phyloP scores from a whole-genome alignment of 2,888 invertebrate species.

The Melipona beecheii region DNA sequence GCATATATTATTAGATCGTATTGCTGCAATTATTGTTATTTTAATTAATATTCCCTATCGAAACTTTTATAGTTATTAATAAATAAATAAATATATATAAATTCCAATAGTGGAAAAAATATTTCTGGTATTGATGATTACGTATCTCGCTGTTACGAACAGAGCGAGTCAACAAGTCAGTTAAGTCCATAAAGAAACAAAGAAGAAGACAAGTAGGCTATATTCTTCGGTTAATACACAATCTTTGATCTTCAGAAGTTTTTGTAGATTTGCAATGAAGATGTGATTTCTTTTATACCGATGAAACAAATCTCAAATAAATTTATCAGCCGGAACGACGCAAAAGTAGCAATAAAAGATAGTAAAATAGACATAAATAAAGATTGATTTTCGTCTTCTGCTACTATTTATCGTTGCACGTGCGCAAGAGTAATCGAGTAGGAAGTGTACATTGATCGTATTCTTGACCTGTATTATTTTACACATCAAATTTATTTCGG shows the following conservation, averaged over 20 bases:
- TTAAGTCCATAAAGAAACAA: conserved; percentile 47
- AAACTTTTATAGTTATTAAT: not conserved
- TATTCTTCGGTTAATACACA: conserved; percentile 16
- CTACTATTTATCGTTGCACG: conserved; percentile 36
- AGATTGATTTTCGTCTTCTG: conserved; percentile 37
- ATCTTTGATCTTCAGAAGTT: not conserved
- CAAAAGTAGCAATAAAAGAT: not conserved
- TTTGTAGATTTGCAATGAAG: no score
- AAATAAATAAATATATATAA: not conserved
- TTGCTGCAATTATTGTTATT: not conserved
- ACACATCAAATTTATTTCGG: conserved; percentile 28
- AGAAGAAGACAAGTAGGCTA: conserved; percentile 10
- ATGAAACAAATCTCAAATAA: not conserved
- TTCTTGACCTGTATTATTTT: conserved; percentile 48
- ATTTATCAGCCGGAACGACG: not conserved
- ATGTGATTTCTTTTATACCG: not conserved
- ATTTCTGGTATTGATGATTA: conserved; percentile 6
- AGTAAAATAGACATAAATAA: conserved; percentile 20
- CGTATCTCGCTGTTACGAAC: conserved; percentile 6
- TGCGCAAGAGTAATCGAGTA: conserved; percentile 40
- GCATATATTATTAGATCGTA: not conserved
- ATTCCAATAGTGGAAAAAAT: not conserved
- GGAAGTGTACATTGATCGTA: conserved; percentile 49
- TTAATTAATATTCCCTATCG: not conserved
- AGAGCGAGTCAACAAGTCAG: conserved; percentile 17